Evolutionary conservation across 2,888 invertebrate species (phyloP), one percentile per base, ranked within the genome.

Genomic region (Melinaea menophilus): DNA sequence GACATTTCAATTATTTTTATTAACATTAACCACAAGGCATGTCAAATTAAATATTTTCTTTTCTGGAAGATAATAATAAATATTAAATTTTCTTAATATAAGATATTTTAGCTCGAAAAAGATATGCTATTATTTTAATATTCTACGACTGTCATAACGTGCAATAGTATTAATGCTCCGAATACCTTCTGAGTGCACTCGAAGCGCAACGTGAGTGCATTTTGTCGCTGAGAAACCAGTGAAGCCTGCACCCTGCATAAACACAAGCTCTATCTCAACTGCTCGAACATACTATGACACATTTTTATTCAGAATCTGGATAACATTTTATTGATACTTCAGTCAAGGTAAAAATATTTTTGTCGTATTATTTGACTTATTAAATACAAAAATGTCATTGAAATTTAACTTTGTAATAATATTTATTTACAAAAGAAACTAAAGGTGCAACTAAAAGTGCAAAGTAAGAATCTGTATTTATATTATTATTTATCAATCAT

Each of bases 211-310:
- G 87, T 85, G 86, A 89, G 88, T 89, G 89, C 89, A 89, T 88
- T 89, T 85, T 85, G 86, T 85, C 88, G 88, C 87, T 81, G 82
- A 77, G 80, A 79, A 86, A 78, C 80, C 84, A 82, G 83, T 76
- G 81, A 78, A 81, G 84, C 86, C 82, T 82, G 72, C 76, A 71
- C 67, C 72, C 70, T 79, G 74, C 80, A 82, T 67, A 70, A 70
- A 70, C 61, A 69, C 61, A 47, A 65, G 56, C 58, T 67, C 63
- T 56, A 66, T 62, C 62, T 59, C 61, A 68, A 59, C 62, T 34
- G 73, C 74, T 70, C 66, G 60, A 58, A 59, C 54, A 60, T 57
- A 56, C 41, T 45, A 61, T 48, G 61, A 46, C 75, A 78, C 79
- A 82, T 84, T 84, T 85, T 83, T 81, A 79, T 78, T 81, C 79